phyloP scores from a whole-genome alignment of 2,113 vertebrate species.

The Labrus mixtus region DNA sequence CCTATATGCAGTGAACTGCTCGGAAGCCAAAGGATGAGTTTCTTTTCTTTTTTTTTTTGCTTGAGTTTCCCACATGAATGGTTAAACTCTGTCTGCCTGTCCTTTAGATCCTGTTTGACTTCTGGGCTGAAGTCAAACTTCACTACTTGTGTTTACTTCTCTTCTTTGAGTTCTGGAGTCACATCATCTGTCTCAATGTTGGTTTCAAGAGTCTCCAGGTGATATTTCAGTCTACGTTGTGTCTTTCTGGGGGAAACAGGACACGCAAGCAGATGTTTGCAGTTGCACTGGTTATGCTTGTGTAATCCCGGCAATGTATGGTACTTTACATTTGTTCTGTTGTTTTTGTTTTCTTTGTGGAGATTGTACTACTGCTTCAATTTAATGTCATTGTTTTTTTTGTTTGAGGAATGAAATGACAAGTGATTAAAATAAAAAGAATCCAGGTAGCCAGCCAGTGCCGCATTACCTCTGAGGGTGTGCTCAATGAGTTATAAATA shows the following conservation, averaged over 20 bases:
- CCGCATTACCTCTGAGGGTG: not conserved
- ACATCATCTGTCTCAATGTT: not conserved
- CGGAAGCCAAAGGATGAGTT: slow-evolving; percentile 22
- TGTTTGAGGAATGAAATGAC: slow-evolving; percentile 14
- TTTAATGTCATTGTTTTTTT: slow-evolving; percentile 8
- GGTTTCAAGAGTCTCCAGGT: not conserved
- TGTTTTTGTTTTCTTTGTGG: not conserved
- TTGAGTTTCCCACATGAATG: not conserved
- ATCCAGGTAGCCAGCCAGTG: not conserved
- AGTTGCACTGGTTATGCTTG: slow-evolving; percentile 18
- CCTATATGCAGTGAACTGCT: not conserved
- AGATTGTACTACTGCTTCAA: slow-evolving; percentile 23
- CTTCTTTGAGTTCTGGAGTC: not conserved
- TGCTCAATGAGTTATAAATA: not conserved
- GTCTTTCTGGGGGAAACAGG: not conserved
- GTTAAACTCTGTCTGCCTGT: not conserved
- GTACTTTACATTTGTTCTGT: slow-evolving; percentile 4
- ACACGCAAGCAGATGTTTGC: not conserved
- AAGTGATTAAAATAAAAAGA: slow-evolving; percentile 7
- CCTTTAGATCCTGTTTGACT: slow-evolving; percentile 8
- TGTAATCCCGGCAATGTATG: not conserved
- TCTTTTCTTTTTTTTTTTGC: slow-evolving; percentile 5
- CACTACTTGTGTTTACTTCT: slow-evolving; percentile 6
- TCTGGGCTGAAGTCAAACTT: not conserved
- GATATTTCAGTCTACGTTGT: not conserved